Conservation (phyloP, 1,140 invertebrate genomes). For the Tribolium castaneum region DNA sequence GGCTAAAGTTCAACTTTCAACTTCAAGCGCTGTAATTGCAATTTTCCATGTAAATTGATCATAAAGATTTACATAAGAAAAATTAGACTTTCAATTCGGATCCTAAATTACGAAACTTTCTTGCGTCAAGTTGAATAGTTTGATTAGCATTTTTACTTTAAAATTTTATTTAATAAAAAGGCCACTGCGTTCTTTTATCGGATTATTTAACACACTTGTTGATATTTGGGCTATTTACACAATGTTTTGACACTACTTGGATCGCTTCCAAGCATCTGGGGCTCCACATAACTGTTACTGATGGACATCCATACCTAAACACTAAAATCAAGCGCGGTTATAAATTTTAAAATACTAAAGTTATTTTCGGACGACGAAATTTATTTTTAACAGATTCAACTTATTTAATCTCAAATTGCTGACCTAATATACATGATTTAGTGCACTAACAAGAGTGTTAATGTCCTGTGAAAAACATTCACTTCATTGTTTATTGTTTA, state of each 20-base stretch:
- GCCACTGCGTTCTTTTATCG: not conserved
- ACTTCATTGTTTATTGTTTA: not conserved
- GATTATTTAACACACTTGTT: slow-evolving; percentile 12
- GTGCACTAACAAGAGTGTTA: not conserved
- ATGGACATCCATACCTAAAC: slow-evolving; percentile 1
- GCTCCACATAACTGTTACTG: not conserved
- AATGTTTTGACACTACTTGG: slow-evolving; percentile 29
- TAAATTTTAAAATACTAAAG: slow-evolving; percentile 3
- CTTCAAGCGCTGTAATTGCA: slow-evolving; percentile 13
- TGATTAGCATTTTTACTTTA: too few species aligned
- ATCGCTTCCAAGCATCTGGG: slow-evolving; percentile 8
- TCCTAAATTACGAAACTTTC: slow-evolving; percentile 2
- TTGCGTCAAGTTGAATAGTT: not conserved
- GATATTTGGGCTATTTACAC: slow-evolving; percentile 20
- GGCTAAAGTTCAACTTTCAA: not conserved
- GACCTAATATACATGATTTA: not conserved
- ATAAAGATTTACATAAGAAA: slow-evolving; percentile 6
- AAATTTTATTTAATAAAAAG: not conserved
- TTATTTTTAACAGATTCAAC: not conserved
- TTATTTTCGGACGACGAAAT: not conserved
- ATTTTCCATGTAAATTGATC: slow-evolving; percentile 5
- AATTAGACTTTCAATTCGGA: not conserved
- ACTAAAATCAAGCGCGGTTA: not conserved
- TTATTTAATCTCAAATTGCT: not conserved
- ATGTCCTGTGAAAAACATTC: not conserved